Evolutionary conservation across 2,888 invertebrate genomes (phyloP).

Genomic region (Habrosyne pyritoides): DNA sequence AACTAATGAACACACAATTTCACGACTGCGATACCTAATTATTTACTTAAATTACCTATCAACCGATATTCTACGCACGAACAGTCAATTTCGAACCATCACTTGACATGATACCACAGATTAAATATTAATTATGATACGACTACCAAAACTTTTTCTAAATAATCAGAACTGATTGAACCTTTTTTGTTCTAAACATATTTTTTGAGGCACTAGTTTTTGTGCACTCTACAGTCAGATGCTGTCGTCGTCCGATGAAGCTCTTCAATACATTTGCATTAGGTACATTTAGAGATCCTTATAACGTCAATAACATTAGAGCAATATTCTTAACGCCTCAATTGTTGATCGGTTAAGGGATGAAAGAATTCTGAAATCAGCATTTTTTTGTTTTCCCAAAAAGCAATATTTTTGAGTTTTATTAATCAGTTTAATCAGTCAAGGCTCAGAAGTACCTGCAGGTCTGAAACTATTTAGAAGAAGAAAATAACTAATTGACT

Average conservation of each 20-base stretch:
- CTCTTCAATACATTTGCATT: background rate
- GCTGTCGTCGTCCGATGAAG: background rate
- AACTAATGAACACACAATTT: too few relatives aligned
- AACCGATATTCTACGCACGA: background rate
- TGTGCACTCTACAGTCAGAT: background rate
- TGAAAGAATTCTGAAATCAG: too few relatives aligned
- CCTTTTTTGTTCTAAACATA: background rate
- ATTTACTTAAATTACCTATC: background rate
- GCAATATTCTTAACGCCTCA: too few relatives aligned
- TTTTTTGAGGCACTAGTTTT: background rate
- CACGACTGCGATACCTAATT: too few relatives aligned
- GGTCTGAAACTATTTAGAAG: too few relatives aligned
- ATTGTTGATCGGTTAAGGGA: too few relatives aligned
- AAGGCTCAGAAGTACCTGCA: too few relatives aligned
- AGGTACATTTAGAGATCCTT: constrained; percentile 1
- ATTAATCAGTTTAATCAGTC: too few relatives aligned
- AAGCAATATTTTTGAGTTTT: too few relatives aligned
- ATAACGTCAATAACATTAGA: background rate
- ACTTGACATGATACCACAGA: background rate
- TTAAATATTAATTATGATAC: background rate
- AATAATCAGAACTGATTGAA: background rate
- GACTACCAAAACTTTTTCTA: background rate
- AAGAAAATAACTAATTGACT: too few relatives aligned
- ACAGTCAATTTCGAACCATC: background rate
- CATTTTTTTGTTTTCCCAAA: too few relatives aligned